Conservation (phyloP, 2,113 vertebrate genomes). For the Heterotis niloticus region DNA sequence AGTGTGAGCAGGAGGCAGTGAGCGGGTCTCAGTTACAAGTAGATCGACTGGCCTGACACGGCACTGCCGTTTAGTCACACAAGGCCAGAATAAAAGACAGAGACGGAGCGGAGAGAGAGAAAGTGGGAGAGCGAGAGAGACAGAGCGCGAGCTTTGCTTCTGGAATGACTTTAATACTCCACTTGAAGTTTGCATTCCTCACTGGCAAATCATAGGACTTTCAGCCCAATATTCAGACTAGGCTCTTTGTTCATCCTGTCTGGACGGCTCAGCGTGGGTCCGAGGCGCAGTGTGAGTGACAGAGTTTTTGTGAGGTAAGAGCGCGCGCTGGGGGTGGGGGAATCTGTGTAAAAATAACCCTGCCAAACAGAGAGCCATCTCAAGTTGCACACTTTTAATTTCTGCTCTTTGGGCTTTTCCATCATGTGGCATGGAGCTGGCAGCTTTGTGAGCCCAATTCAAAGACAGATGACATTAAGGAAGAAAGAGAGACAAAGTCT, state of each 20-base stretch:
- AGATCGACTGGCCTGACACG: neutral
- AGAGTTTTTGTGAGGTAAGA: slow-evolving; percentile 20
- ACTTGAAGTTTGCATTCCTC: slow-evolving; percentile 60
- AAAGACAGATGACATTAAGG: slow-evolving; percentile 33
- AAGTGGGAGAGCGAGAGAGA: neutral
- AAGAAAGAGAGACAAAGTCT: slow-evolving; percentile 33
- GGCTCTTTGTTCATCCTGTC: slow-evolving; percentile 38
- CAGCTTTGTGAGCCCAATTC: slow-evolving; percentile 60
- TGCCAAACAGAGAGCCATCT: slow-evolving; percentile 35
- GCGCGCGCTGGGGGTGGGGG: neutral
- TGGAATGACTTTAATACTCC: slow-evolving; percentile 55
- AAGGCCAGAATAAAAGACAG: neutral
- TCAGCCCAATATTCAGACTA: slow-evolving; percentile 35
- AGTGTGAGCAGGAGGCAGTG: neutral
- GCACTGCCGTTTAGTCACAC: neutral
- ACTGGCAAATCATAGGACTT: slow-evolving; percentile 48
- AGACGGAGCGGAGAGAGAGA: slow-evolving; percentile 12
- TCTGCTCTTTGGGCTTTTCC: slow-evolving; percentile 62
- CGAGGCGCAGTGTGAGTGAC: neutral
- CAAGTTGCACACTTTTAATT: slow-evolving; percentile 21
- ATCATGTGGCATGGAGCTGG: slow-evolving; percentile 53
- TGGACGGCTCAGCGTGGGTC: slow-evolving; percentile 28
- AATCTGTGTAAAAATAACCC: slow-evolving; percentile 43
- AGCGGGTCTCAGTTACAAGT: slow-evolving; percentile 10
- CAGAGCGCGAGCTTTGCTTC: slow-evolving; percentile 44